Conservation (phyloP, 2,888 invertebrate genomes). For the Sceliomorpha sp. region DNA sequence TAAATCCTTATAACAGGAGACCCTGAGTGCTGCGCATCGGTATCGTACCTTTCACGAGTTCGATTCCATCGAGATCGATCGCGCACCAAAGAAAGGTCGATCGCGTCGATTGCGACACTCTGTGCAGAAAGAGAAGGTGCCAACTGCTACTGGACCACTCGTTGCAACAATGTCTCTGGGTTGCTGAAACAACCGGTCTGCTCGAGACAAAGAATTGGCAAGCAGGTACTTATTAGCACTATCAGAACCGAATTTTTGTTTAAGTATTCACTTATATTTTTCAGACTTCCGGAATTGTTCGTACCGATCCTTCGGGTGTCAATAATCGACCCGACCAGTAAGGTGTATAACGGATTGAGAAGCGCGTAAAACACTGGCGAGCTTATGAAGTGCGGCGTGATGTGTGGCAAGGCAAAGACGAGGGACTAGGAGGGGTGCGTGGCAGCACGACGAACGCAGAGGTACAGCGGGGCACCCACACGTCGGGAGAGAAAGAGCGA, state of each 20-base stretch:
- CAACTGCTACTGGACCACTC: not conserved
- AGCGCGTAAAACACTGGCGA: slow-evolving; percentile 31
- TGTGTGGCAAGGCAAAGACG: slow-evolving; percentile 13
- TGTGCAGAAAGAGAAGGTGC: slow-evolving; percentile 8
- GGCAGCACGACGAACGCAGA: slow-evolving; percentile 6
- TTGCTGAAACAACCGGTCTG: no score
- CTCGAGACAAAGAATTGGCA: not conserved
- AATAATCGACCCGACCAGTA: not conserved
- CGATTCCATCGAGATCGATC: slow-evolving; percentile 40
- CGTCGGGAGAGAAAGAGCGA: slow-evolving; percentile 26
- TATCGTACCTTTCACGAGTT: slow-evolving; percentile 40
- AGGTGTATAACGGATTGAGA: slow-evolving; percentile 14
- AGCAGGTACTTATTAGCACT: no score
- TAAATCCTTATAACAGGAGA: slow-evolving; percentile 1
- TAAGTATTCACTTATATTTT: no score
- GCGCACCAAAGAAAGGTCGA: slow-evolving; percentile 39
- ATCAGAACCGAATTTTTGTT: no score
- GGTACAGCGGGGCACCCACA: slow-evolving; percentile 39
- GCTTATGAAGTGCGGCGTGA: slow-evolving; percentile 34
- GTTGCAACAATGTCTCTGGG: no score
- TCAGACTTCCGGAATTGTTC: no score
- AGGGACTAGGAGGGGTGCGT: not conserved
- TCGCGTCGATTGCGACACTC: slow-evolving; percentile 36
- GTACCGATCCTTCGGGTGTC: no score
- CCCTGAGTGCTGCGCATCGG: slow-evolving; percentile 17